Conservation (phyloP, 1,140 invertebrate genomes). For the Diachasmimorpha longicaudata region DNA sequence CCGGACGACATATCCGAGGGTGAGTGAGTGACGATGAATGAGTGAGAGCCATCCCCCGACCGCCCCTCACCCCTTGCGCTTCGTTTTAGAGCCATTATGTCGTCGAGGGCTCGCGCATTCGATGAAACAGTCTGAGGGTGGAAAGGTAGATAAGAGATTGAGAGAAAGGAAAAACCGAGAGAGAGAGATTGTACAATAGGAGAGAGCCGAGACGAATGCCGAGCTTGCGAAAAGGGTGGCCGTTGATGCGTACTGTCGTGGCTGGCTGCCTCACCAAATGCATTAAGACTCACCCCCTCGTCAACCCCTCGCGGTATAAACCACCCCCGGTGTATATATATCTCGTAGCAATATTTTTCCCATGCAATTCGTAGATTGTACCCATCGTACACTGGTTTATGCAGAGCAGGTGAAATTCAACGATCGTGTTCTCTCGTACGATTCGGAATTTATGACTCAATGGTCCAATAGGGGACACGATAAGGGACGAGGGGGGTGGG, state of each 20-base stretch:
- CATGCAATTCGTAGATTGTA: not conserved
- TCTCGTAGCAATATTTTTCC: constrained; percentile 14
- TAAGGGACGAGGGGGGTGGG: too few relatives aligned
- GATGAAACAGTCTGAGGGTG: constrained; percentile 8
- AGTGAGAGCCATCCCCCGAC: not conserved
- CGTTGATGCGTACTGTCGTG: constrained; percentile 60
- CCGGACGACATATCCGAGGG: constrained; percentile 7
- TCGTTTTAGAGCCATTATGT: constrained; percentile 59
- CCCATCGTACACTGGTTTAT: not conserved
- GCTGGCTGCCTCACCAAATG: constrained; percentile 54
- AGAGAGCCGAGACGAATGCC: constrained; percentile 39
- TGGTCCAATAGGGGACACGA: too few relatives aligned
- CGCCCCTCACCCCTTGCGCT: constrained; percentile 20
- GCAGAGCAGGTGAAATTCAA: not conserved
- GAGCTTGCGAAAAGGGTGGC: constrained; percentile 63
- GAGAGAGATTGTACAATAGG: constrained; percentile 12
- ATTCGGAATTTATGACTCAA: not conserved
- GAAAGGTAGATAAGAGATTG: constrained; percentile 1
- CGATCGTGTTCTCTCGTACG: constrained; percentile 1
- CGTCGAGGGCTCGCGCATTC: constrained; percentile 23
- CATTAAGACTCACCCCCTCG: constrained; percentile 52
- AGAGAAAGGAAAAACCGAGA: constrained; percentile 2
- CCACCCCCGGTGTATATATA: not conserved
- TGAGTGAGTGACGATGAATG: constrained; percentile 16
- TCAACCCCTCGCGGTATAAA: too few relatives aligned